These are phyloP conservation scores for Stenichneumon culpator DNA, from an alignment of 2,888 invertebrate species.

Conservation along the genomic window DNA sequence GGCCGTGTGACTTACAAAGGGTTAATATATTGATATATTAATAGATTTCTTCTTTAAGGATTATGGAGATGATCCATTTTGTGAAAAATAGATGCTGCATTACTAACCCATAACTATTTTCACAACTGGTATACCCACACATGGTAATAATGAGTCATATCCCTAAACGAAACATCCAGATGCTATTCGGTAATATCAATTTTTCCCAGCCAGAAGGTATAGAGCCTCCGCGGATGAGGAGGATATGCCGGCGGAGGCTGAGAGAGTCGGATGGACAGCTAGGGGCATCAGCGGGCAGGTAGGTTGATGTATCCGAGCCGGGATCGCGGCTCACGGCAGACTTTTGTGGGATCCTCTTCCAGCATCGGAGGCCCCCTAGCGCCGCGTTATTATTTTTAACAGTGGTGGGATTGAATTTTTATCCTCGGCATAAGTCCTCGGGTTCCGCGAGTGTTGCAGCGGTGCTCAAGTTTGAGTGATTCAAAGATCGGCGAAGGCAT, in stretches of 20 bases:
- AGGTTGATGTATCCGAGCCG: slow-evolving; percentile 45
- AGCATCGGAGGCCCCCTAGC: slow-evolving; percentile 66
- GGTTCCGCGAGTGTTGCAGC: slow-evolving; percentile 71
- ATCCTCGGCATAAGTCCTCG: slow-evolving; percentile 76
- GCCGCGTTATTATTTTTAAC: slow-evolving; percentile 82
- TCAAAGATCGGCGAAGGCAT: slow-evolving; percentile 5
- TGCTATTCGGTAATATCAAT: background rate
- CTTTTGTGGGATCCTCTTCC: slow-evolving; percentile 53
- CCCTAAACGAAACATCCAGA: background rate
- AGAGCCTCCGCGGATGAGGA: background rate
- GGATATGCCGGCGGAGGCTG: slow-evolving; percentile 52
- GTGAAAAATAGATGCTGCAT: too few species aligned
- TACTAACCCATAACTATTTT: too few species aligned
- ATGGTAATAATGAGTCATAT: too few species aligned
- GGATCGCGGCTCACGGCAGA: slow-evolving; percentile 31
- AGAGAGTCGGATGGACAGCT: slow-evolving; percentile 52
- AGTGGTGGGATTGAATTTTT: slow-evolving; percentile 82
- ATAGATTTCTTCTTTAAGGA: too few species aligned
- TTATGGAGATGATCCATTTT: too few species aligned
- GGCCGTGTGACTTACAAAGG: too few species aligned
- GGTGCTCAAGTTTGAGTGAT: slow-evolving; percentile 70
- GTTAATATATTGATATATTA: too few species aligned
- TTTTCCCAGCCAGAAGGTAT: background rate
- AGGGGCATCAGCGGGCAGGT: slow-evolving; percentile 50
- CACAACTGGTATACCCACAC: too few species aligned